Evolutionary conservation across 2,888 invertebrate species (phyloP).

Genomic region (Rotaria sp.): DNA sequence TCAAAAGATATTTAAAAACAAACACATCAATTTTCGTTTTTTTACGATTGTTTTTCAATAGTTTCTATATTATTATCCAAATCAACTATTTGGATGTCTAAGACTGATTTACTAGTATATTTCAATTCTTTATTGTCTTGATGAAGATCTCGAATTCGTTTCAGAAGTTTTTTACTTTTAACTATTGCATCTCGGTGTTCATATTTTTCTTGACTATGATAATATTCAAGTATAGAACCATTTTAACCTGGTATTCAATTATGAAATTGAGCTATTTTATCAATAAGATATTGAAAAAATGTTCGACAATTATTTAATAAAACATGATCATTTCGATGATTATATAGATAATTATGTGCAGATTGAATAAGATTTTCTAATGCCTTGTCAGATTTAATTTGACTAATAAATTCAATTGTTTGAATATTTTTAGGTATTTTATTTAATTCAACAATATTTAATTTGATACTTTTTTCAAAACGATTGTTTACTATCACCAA

Average conservation of each 20-base stretch:
- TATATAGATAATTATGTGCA: background rate
- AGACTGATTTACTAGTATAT: background rate
- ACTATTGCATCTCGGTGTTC: background rate
- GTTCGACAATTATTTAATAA: background rate
- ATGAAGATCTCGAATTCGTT: background rate
- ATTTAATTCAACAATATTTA: background rate
- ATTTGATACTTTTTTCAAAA: background rate
- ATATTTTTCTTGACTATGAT: background rate
- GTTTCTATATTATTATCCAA: too few relatives aligned
- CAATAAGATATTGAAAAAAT: background rate
- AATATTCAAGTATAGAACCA: conserved; percentile 1
- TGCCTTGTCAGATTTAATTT: background rate
- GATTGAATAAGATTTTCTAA: background rate
- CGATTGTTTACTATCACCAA: background rate
- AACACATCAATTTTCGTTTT: too few relatives aligned
- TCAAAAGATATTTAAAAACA: too few relatives aligned
- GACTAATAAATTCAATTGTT: background rate
- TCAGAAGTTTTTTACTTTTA: background rate
- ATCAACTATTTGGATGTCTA: background rate
- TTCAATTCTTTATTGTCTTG: background rate
- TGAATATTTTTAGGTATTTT: background rate
- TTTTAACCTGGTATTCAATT: background rate
- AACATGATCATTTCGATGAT: background rate
- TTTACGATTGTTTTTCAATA: too few relatives aligned
- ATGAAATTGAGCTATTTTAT: background rate